phyloP scores from a whole-genome alignment of 2,113 vertebrate genomes.

The Trochalopteron elliotii region DNA sequence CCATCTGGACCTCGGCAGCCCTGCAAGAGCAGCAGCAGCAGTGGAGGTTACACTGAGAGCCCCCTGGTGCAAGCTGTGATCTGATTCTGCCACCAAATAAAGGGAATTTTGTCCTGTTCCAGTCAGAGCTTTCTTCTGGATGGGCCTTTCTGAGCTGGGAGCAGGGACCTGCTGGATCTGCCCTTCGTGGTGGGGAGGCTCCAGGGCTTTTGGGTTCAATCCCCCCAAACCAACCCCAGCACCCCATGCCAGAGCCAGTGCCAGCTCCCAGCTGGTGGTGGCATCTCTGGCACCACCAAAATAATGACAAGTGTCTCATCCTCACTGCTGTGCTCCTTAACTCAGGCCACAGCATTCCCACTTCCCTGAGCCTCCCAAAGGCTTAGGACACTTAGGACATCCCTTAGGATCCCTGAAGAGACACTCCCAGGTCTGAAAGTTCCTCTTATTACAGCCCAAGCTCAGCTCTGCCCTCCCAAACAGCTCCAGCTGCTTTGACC shows the following conservation, averaged over 20 bases:
- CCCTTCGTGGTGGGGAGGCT: accelerated
- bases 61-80: accelerated
- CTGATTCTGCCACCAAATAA: neutral
- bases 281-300: neutral
- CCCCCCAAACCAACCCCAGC: neutral
- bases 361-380: neutral
- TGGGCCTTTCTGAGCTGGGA: neutral
- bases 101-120: neutral
- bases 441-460: neutral
- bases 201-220: neutral
- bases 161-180: neutral
- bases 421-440: neutral
- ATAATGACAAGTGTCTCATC: accelerated
- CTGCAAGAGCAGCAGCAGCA: constrained; percentile 55
- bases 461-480: neutral
- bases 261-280: neutral
- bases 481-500: neutral
- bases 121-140: neutral
- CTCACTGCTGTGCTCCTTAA: neutral
- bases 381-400: no score
- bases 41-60: neutral
- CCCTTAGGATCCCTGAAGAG: neutral
- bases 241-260: neutral
- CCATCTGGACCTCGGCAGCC: constrained; percentile 76
- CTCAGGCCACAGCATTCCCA: neutral